These are phyloP conservation scores for Dasypogon diadema DNA, from an alignment of 2,888 invertebrate species.

Conservation along the genomic window DNA sequence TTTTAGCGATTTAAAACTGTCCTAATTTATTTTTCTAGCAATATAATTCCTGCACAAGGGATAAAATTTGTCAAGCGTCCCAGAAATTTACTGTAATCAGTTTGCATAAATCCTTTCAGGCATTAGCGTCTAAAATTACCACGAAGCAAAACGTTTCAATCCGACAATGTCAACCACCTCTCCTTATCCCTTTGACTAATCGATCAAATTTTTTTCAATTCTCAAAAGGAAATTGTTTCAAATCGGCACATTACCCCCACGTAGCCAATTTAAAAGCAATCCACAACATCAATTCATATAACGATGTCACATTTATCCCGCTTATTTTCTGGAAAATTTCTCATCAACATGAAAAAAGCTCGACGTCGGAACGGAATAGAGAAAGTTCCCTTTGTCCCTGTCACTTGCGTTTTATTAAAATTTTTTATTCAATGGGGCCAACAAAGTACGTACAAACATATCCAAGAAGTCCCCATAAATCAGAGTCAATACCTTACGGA, in stretches of 20 bases:
- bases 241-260: conserved; percentile 42
- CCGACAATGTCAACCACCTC: conserved; percentile 9
- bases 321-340: conserved; percentile 43
- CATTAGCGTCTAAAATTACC: too few relatives aligned
- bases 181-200: conserved; percentile 42
- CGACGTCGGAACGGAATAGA: not conserved
- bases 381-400: conserved; percentile 30
- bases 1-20: too few relatives aligned
- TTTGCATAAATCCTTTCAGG: too few relatives aligned
- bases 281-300: conserved; percentile 49
- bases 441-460: conserved; percentile 4
- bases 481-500: conserved; percentile 30
- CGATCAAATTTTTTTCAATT: conserved; percentile 47
- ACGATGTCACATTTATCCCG: conserved; percentile 44
- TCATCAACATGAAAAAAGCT: conserved; percentile 16
- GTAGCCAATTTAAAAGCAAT: conserved; percentile 49
- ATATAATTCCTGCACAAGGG: too few relatives aligned
- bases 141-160: too few relatives aligned
- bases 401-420: conserved; percentile 49
- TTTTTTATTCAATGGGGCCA: conserved; percentile 13
- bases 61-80: too few relatives aligned
- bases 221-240: conserved; percentile 48
- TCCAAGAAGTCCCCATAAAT: conserved; percentile 49
- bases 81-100: too few relatives aligned
- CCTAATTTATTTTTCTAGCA: too few relatives aligned